phyloP scores from a whole-genome alignment of 1,140 invertebrate genomes.

The Eumeta japonica region DNA sequence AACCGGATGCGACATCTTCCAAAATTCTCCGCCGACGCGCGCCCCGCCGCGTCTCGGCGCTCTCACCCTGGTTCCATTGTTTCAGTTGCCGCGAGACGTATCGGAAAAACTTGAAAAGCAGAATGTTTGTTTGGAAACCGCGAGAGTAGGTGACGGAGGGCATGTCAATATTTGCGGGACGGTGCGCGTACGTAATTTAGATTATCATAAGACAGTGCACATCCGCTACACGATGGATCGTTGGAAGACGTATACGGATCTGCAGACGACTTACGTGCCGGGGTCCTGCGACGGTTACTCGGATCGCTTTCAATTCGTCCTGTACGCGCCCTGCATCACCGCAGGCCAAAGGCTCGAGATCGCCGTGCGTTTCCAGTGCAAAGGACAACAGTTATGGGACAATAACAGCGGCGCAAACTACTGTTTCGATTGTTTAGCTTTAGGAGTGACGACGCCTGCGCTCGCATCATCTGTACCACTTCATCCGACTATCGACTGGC shows the following conservation, averaged over 20 bases:
- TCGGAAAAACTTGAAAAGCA: slow-evolving; percentile 78
- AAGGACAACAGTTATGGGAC: slow-evolving; percentile 86
- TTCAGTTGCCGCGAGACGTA: slow-evolving; percentile 77
- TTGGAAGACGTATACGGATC: slow-evolving; percentile 82
- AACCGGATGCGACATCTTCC: slow-evolving; percentile 56
- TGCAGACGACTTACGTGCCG: slow-evolving; percentile 78
- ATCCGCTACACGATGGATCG: slow-evolving; percentile 83
- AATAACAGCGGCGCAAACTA: slow-evolving; percentile 86
- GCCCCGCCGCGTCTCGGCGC: slow-evolving; percentile 48
- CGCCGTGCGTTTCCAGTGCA: slow-evolving; percentile 79
- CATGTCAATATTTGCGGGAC: slow-evolving; percentile 79
- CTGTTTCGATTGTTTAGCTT: slow-evolving; percentile 76
- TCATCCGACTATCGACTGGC: slow-evolving; percentile 46
- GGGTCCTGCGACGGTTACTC: slow-evolving; percentile 91
- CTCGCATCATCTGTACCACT: slow-evolving; percentile 20
- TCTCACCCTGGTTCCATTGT: slow-evolving; percentile 67
- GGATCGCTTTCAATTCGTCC: slow-evolving; percentile 80
- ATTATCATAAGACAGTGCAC: slow-evolving; percentile 88
- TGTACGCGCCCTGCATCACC: slow-evolving; percentile 70
- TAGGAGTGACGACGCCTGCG: slow-evolving; percentile 21
- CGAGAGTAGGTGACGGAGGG: slow-evolving; percentile 67
- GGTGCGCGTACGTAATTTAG: slow-evolving; percentile 85
- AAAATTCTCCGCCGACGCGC: slow-evolving; percentile 30
- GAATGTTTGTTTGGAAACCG: slow-evolving; percentile 84
- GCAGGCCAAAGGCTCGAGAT: slow-evolving; percentile 77